phyloP scores from a whole-genome alignment of 2,113 vertebrate species.

The Ailuropoda melanoleuca region DNA sequence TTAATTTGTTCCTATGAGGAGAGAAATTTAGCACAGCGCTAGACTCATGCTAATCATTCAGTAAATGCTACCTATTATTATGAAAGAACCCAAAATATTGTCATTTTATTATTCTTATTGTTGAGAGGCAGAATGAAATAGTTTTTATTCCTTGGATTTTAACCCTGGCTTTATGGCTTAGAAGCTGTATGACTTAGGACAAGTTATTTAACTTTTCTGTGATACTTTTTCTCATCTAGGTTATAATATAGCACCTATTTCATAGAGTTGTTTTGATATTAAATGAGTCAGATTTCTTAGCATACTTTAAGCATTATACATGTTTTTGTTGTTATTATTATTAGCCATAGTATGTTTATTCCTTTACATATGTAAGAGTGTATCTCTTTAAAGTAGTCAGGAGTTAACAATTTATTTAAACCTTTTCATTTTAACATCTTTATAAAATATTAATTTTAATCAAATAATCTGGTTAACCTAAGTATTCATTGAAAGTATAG shows the following conservation, averaged over 20 bases:
- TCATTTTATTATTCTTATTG: neutral
- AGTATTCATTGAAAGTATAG: conserved; percentile 62
- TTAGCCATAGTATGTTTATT: neutral
- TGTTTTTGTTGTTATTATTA: neutral
- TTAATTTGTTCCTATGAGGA: neutral
- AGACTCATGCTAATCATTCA: neutral
- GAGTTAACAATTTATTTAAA: neutral
- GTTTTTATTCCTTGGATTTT: neutral
- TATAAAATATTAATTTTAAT: conserved; percentile 81
- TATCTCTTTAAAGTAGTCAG: conserved; percentile 57
- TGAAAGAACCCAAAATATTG: neutral
- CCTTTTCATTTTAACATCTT: neutral
- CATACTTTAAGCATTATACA: neutral
- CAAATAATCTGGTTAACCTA: conserved; percentile 60
- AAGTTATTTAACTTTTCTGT: neutral
- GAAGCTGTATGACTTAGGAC: neutral
- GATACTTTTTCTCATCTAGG: neutral
- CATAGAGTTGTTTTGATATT: neutral
- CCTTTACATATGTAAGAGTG: neutral
- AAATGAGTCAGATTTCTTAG: neutral
- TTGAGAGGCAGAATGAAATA: neutral
- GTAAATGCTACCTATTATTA: neutral
- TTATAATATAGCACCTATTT: neutral
- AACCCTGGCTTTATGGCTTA: neutral
- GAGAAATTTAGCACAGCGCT: neutral